Evolutionary conservation across 1,140 invertebrate species (phyloP), one percentile per base, ranked within the genome.

Genomic region (Pachypeltis micranthus): DNA sequence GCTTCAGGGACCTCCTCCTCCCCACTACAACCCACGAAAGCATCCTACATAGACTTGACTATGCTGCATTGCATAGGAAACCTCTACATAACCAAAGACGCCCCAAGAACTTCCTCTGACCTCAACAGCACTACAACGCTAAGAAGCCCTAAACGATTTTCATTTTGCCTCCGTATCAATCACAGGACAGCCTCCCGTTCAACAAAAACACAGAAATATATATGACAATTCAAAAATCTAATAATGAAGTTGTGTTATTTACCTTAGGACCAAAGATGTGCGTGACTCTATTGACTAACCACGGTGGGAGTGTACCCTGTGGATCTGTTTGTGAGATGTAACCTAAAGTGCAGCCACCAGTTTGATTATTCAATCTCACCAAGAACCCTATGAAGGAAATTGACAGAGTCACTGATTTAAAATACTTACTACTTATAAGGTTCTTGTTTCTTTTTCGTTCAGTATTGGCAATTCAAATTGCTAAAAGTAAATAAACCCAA

Each of bases 251-350:
- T 19, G 19, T 25, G 28, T 39, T 12, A 39, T 28, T 61, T 66
- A 69, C 69, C 74, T 88, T 87, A 21, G 91, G 91, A 2, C 90
- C 90, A 71, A 93, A 81, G 70, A 88, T 87, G 68, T 90, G 86
- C 27, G 91, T 92, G 56, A 90, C 81, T 78, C 87, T 89, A 75
- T 95, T 94, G 16, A 93, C 88, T 47, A 92, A 76, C 91, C 91
- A 94, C 10, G 85, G 83, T 12, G 91, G 91, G 63, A 95, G 75
- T 67, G 87, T 88, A 65, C 91, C 91, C 74, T 87, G 84, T 19
- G 91, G 91, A 75, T 95, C 91, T 60, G 65, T 65, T 44, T 67
- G 62, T n/a, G 63, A 68, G 24, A 67, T 67, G 57, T 70, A 70
- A 21, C 66, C 69, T 28, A 70, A 56, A 58, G 63, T 65, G 31